Base-by-base conservation (phyloP, 2,113 vertebrate species). In the Anolis sagrei region DNA sequence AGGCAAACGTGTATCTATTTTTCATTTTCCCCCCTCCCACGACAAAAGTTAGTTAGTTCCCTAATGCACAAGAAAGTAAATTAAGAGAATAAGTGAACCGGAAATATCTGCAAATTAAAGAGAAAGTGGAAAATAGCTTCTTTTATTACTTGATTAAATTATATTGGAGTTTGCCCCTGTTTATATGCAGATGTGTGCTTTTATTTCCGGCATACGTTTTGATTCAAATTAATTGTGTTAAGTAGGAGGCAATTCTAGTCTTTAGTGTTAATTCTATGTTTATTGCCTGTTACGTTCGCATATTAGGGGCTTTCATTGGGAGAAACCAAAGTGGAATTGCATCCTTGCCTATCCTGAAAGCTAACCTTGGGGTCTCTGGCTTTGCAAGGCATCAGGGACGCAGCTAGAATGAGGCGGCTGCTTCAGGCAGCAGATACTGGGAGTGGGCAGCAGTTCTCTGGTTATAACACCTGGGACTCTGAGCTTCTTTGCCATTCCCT, bases 141-240 rank as follows among this genome's bases (percentile, higher is more conserved):
- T 89, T 94, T 85, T 86, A 91, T 89, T 81, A 84, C 86, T 88
- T 92, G 87, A 88, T 90, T 93, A 87, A 84, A 93, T 92, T 93
- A 92, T 88, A 73, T 82, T 69, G 64, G 64, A 87, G n/a, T 82
- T 70, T 86, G 89, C 34, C 79, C 77, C 72, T 25, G 82, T 86
- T 83, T 79, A 87, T 74, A 88, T 79, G 32, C 87, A 81, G 77
- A 86, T 80, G n/a, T 72, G 29, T 75, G 69, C 69, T 84, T 79
- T 54, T 54, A 81, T 89, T 92, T 89, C 76, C 58, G 88, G 13
- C 83, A 77, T 85, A 7, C 16, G 32, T 82, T 84, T 77, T 84
- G 66, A 34, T 68, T 27, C 79, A 89, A 90, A 81, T 25, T 78
- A 6, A 74, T 73, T 82, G 51, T 78, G 72, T 88, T 64, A 90